Base-by-base conservation (phyloP, 2,888 invertebrate genomes). In the Hemicrepidius hirtus region DNA sequence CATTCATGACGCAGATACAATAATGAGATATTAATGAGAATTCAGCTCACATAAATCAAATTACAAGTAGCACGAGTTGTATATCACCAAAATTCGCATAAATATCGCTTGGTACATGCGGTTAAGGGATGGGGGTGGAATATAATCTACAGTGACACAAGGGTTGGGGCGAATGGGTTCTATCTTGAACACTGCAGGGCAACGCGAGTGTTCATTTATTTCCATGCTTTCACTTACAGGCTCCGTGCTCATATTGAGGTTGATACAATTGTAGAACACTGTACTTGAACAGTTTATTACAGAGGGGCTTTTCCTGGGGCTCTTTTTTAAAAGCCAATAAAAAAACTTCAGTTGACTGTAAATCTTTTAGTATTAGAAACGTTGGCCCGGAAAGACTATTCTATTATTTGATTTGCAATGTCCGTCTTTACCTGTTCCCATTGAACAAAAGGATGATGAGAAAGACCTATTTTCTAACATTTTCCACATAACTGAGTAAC, bases 11-110 rank as follows among this genome's bases (percentile, higher is more conserved):
- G 18, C 53, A 46, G 63, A 69, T 53, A 79, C 77, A 78, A 80
- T 82, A 81, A 81, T 80, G 79, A 80, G 79, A 80, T 79, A 82
- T 82, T 82, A 81, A 80, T 80, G 79, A 78, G 77, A 80, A 80
- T 82, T 80, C 79, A 79, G 76, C 78, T 71, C 73, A 75, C 79
- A 80, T 81, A 82, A 83, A 82, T 82, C 82, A 83, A 80, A 81
- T 83, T 82, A 80, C 75, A 78, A 82, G 77, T 76, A 77, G 80
- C 77, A 73, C 74, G 74, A 76, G 76, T 75, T 77, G 76, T 78
- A 75, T 79, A 78, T 80, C 79, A 76, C 77, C 78, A 75, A 79
- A 80, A 78, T 80, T 80, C 80, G 76, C 80, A 80, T 80, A 80
- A 80, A 80, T 80, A 80, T 80, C 73, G 78, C 77, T 64, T 60